Evolutionary conservation across 2,113 vertebrate genomes (phyloP).

Genomic region (Meles meles): DNA sequence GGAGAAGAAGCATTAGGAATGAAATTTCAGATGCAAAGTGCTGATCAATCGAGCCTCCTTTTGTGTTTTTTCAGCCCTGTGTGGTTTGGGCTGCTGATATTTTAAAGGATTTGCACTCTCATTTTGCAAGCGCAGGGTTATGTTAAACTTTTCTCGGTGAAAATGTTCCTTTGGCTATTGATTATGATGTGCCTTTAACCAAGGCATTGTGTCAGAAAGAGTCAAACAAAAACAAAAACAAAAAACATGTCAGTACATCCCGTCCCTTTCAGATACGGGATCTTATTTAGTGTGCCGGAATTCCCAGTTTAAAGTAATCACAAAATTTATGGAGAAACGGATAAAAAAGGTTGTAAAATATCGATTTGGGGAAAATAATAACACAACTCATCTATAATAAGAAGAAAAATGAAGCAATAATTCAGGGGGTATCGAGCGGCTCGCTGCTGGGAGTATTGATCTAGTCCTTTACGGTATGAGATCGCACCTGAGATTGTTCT

Average conservation of each 20-base stretch:
- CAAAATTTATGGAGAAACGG: slow-evolving; percentile 99
- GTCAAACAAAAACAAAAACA: slow-evolving; percentile 68
- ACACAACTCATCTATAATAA: slow-evolving; percentile 97
- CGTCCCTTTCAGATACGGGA: slow-evolving; percentile 82
- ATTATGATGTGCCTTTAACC: slow-evolving; percentile 79
- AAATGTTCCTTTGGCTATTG: slow-evolving; percentile 75
- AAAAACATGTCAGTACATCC: slow-evolving; percentile 79
- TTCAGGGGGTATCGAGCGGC: slow-evolving; percentile 95
- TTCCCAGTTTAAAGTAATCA: slow-evolving; percentile 99
- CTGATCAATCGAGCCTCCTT: slow-evolving; percentile 67
- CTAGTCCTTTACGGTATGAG: slow-evolving; percentile 90
- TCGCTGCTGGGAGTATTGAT: slow-evolving; percentile 93
- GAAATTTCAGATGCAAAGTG: slow-evolving; percentile 81
- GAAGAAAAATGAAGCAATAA: slow-evolving; percentile 99
- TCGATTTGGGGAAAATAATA: slow-evolving; percentile 94
- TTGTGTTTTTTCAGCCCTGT: neutral
- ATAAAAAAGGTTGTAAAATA: slow-evolving; percentile 99
- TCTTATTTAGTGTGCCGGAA: slow-evolving; percentile 99
- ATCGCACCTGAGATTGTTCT: slow-evolving; percentile 92
- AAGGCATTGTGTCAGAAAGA: slow-evolving; percentile 73
- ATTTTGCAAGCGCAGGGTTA: slow-evolving; percentile 60
- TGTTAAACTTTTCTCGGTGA: slow-evolving; percentile 70
- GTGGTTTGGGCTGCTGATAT: slow-evolving; percentile 38
- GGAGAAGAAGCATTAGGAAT: slow-evolving; percentile 79
- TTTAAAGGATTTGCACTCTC: slow-evolving; percentile 69